Base-by-base conservation (phyloP, 2,113 vertebrate genomes). In the Xyrauchen texanus region DNA sequence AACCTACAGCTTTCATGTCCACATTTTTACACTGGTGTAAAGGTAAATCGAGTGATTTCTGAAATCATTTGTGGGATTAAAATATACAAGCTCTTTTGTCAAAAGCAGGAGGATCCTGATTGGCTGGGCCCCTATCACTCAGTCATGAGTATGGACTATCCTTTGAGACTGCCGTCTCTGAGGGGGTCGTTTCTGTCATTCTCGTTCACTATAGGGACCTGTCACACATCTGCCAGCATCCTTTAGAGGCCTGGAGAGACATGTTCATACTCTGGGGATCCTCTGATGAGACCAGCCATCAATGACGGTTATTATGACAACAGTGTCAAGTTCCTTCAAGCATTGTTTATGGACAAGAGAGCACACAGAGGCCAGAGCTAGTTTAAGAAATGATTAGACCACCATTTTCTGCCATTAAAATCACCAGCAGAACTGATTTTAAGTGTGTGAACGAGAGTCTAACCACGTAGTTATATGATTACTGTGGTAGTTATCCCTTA, bases 211-310 rank as follows among this genome's bases (percentile, higher is more conserved):
- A 70, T 79, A 81, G 78, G 76, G 87, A 88, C 91, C 89, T 86
- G 82, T 90, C 88, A 87, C 86, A 88, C 91, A 91, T 87, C 91
- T 92, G 91, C 87, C 87, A 84, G 88, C 88, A 90, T 92, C 89
- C 84, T 88, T 92, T 89, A 90, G 66, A 67, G 84, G 78, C 73
- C 79, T 53, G 71, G 68, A 83, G 82, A 85, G 85, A 83, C 44
- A 80, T 12, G 83, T 84, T 84, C 73, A 61, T 76, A 78, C 83
- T 76, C 87, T 88, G 86, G 86, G 89, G 86, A 87, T 73, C 61
- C 69, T 83, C 83, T 79, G 85, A 89, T 87, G 90, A 90, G 86
- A 86, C 80, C 80, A 81, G 89, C 85, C 86, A 88, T 91, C 90
- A 89, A 84, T 84, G 85, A 87, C 84, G 86, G 87, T 88, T 88